Percentiles rank a stretch among this genome's conserved stretches.
Evolutionary conservation across 2,797 vertebrate species (phyloP).

Genomic region (Gambusia yucatana): DNA sequence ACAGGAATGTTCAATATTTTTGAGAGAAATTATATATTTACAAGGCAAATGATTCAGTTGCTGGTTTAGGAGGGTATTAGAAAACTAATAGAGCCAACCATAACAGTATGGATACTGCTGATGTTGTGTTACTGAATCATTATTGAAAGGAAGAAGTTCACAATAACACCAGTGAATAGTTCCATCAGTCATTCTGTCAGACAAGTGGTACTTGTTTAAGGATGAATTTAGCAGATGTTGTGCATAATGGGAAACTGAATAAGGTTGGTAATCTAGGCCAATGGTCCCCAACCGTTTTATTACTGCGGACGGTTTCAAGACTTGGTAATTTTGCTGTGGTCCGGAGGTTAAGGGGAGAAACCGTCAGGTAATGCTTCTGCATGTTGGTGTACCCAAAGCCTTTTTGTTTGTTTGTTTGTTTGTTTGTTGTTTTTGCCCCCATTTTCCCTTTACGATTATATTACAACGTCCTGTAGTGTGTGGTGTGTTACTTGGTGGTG

Average conservation of each 20-base stretch:
- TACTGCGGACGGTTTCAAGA: too few species aligned
- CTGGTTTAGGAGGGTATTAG: neutral
- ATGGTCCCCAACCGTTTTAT: too few species aligned
- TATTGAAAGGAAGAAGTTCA: neutral
- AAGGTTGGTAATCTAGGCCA: neutral
- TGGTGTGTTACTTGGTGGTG: too few species aligned
- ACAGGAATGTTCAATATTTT: neutral
- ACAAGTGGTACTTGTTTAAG: neutral
- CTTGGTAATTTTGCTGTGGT: too few species aligned
- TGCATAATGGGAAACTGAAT: neutral
- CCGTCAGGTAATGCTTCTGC: too few species aligned
- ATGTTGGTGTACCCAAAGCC: too few species aligned
- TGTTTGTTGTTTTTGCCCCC: too few species aligned
- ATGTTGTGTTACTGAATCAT: neutral
- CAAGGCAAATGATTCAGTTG: neutral
- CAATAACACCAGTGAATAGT: neutral
- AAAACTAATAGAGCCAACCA: neutral
- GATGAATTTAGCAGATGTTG: neutral
- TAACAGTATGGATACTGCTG: neutral
- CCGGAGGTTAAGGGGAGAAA: too few species aligned
- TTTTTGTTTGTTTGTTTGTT: too few species aligned
- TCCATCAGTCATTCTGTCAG: neutral
- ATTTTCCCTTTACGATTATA: too few species aligned
- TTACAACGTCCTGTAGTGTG: too few species aligned
- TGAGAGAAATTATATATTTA: neutral